phyloP scores from a whole-genome alignment of 2,888 invertebrate genomes.

The Lomographa bimaculata region DNA sequence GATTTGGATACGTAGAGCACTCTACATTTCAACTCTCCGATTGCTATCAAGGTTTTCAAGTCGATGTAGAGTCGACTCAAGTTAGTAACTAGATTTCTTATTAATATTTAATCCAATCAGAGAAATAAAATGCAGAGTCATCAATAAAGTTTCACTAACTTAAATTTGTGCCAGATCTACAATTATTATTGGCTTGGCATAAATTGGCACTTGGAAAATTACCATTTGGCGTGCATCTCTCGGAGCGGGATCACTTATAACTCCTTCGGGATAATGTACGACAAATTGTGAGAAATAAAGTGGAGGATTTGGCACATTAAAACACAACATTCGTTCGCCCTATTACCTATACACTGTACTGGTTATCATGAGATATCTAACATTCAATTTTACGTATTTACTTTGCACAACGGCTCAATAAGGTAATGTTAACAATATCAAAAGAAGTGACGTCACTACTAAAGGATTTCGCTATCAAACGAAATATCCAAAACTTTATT shows the following conservation, averaged over 20 bases:
- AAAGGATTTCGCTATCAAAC: constrained; percentile 53
- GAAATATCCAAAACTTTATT: constrained; percentile 48
- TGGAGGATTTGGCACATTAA: constrained; percentile 55
- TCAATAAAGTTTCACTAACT: constrained; percentile 27
- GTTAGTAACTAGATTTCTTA: neutral
- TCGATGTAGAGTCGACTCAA: constrained; percentile 18
- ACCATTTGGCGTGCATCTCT: constrained; percentile 34
- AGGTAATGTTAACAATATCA: constrained; percentile 34
- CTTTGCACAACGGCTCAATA: constrained; percentile 38
- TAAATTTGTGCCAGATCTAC: constrained; percentile 39
- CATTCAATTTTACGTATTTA: constrained; percentile 63
- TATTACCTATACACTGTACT: constrained; percentile 49
- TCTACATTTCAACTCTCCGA: constrained; percentile 20
- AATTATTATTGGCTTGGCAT: constrained; percentile 33
- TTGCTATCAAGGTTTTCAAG: neutral
- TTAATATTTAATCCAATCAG: constrained; percentile 1
- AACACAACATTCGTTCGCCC: constrained; percentile 43
- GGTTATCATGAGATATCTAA: constrained; percentile 52
- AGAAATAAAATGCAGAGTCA: constrained; percentile 36
- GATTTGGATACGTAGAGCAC: constrained; percentile 19
- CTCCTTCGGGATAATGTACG: constrained; percentile 13
- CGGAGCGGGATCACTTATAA: constrained; percentile 3
- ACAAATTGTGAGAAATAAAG: constrained; percentile 30
- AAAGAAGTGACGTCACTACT: constrained; percentile 43
- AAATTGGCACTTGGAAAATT: constrained; percentile 45